Base-by-base conservation (phyloP, 2,797 vertebrate species). In the Alcedo quadribrachys region DNA sequence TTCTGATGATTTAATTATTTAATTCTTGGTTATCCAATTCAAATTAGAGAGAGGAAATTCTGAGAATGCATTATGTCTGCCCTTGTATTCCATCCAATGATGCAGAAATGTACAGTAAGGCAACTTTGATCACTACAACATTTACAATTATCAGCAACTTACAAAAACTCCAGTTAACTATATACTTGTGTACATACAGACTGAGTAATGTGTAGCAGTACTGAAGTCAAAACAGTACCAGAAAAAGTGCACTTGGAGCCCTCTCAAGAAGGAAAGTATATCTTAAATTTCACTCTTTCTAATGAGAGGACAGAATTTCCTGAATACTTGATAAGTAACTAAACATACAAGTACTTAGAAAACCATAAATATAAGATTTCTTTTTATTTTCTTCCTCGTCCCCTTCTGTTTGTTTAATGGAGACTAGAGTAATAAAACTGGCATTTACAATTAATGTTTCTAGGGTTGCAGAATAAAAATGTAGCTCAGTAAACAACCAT, bases 381-480 rank as follows among this genome's bases (percentile, higher is more conserved):
- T 51, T 68, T 83, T 77, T n/a, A 19, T 77, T 88, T 85, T 78
- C 54, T 43, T 58, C 65, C 45, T 85, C 4, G 0, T 63, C 43
- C 17, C 61, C 9, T 67, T 70, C 35, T 61, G 73, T 55, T 75
- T 78, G 43, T 62, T 94, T 85, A 37, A 67, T 33, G 53, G 67
- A 82, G 62, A 79, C 69, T 4, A 11, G 79, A 40, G 89, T 85
- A 43, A 84, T 82, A 94, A 94, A 95, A 94, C 76, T 78, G 89
- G 60, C 81, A 73, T 94, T 94, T 92, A 37, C 79, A 81, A 45
- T 63, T 69, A 81, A 81, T 2, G 63, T 93, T 94, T 94, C 91
- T 87, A 93, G 81, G 86, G 81, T 69, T 95, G 94, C 92, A 96
- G 94, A 95, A 95, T 82, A 83, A 30, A 91, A 92, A 81, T 37